Conservation (phyloP, 2,113 vertebrate species). For the Spea bombifrons region DNA sequence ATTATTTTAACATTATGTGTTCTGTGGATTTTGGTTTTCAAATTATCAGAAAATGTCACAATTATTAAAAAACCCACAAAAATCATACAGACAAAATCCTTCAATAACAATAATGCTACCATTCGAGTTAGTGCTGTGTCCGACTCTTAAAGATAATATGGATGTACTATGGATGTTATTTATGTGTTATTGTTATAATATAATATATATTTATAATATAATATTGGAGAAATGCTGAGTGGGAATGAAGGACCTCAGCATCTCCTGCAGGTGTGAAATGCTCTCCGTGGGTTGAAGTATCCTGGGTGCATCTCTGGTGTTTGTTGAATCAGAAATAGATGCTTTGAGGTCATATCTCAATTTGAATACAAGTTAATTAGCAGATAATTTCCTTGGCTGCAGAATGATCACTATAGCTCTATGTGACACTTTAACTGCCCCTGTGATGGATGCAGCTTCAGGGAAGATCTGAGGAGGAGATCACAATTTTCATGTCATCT, state of each 20-base stretch:
- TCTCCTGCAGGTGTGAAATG: background rate
- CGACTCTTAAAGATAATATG: too few species aligned
- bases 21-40: too few species aligned
- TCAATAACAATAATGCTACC: too few species aligned
- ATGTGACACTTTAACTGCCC: constrained; percentile 65
- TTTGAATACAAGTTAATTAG: constrained; percentile 60
- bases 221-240: background rate
- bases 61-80: too few species aligned
- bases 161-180: too few species aligned
- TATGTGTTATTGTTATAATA: too few species aligned
- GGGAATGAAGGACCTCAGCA: too few species aligned
- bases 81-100: too few species aligned
- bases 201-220: constrained; percentile 2
- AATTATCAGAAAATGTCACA: too few species aligned
- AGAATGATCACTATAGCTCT: constrained; percentile 62
- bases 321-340: constrained; percentile 3
- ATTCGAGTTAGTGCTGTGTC: too few species aligned
- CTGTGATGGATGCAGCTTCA: constrained; percentile 59
- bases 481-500: constrained; percentile 59
- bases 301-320: background rate
- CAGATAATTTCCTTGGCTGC: constrained; percentile 62
- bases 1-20: too few species aligned
- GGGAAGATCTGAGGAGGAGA: constrained; percentile 25
- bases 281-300: background rate
- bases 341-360: constrained; percentile 13